phyloP scores from a whole-genome alignment of 1,140 invertebrate species.

The Cryptotermes secundus region DNA sequence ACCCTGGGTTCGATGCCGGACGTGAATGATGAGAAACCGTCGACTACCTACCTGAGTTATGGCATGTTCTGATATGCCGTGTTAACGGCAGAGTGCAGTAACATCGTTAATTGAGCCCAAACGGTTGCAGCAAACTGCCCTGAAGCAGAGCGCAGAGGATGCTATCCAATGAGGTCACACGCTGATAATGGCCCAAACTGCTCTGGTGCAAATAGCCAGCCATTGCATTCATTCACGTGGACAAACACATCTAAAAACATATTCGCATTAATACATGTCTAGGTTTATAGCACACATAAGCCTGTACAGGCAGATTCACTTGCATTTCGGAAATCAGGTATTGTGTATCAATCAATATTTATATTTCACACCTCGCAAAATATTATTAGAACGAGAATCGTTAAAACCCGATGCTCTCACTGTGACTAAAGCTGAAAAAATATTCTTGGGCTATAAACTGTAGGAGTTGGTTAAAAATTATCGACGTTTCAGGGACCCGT shows the following conservation, averaged over 20 bases:
- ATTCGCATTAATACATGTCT: background rate
- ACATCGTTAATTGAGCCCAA: background rate
- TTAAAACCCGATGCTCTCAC: background rate
- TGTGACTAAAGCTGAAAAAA: no score
- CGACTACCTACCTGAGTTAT: background rate
- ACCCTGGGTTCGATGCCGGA: no score
- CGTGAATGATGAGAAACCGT: no score
- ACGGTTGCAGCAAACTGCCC: background rate
- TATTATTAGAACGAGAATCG: background rate
- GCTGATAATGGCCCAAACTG: background rate
- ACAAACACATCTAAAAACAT: background rate
- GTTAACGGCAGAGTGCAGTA: background rate
- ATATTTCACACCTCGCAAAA: no score
- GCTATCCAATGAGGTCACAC: background rate
- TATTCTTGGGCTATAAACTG: no score
- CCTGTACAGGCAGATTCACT: background rate
- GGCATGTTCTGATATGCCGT: background rate
- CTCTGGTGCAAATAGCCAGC: background rate
- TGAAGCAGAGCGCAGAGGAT: background rate
- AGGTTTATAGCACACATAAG: background rate
- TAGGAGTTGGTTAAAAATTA: no score
- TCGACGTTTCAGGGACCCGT: no score
- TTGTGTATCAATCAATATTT: no score
- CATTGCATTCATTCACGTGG: background rate
- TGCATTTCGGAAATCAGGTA: background rate